Conservation (phyloP, 2,888 invertebrate genomes). For the Oligia fasciuncula region DNA sequence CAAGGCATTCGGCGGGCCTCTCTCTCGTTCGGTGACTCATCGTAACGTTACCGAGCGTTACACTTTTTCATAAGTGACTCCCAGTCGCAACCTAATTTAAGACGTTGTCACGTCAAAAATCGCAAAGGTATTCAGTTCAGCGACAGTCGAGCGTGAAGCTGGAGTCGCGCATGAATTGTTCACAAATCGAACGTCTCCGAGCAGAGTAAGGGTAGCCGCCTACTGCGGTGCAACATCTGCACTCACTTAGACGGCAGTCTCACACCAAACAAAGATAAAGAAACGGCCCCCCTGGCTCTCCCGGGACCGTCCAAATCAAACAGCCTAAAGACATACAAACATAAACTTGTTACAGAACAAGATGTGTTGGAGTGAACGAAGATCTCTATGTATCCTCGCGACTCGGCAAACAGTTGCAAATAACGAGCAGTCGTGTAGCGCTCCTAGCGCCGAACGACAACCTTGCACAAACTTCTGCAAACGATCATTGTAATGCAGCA, state of each 20-base stretch:
- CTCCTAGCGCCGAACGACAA: constrained; percentile 24
- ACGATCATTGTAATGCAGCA: constrained; percentile 48
- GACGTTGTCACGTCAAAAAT: no score
- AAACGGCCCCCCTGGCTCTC: not conserved
- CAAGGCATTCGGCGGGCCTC: no score
- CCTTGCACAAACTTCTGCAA: constrained; percentile 39
- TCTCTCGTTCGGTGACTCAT: no score
- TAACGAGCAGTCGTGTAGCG: constrained; percentile 35
- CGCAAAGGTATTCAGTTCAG: constrained; percentile 56
- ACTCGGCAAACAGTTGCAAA: constrained; percentile 32
- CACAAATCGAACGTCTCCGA: constrained; percentile 58
- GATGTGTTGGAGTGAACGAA: constrained; percentile 17
- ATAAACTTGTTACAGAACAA: constrained; percentile 10
- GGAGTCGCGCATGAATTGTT: constrained; percentile 58
- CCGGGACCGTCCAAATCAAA: not conserved
- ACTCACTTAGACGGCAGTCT: not conserved
- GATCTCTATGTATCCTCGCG: not conserved
- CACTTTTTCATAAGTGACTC: no score
- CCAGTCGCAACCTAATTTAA: no score
- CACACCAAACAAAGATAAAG: not conserved
- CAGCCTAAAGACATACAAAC: not conserved
- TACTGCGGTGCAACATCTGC: not conserved
- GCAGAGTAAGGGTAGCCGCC: not conserved
- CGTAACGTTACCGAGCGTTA: no score
- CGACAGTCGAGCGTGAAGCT: constrained; percentile 63